A percentile compares a stretch with the other conserved stretches of the same genome.
Conservation (phyloP, 2,113 vertebrate species). For the Sylvia atricapilla region DNA sequence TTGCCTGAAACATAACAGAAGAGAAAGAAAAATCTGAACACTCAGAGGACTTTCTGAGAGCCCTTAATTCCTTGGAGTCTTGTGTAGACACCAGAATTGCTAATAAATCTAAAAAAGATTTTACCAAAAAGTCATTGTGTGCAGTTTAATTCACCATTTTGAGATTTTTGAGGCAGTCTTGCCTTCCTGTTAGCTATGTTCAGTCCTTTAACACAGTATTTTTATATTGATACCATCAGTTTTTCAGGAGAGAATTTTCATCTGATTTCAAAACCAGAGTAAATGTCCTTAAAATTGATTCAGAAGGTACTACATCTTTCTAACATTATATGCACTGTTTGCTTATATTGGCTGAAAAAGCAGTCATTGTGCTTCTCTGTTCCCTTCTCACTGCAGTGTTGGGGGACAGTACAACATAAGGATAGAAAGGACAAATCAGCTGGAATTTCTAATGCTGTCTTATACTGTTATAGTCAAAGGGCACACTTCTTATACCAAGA, state of each 20-base stretch:
- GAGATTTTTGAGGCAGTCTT: not conserved
- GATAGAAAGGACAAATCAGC: not conserved
- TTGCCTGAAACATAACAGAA: not conserved
- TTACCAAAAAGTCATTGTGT: not conserved
- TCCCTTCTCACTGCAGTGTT: accelerated
- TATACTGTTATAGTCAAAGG: not conserved
- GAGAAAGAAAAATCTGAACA: not conserved
- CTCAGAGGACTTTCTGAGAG: not conserved
- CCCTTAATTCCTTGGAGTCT: not conserved
- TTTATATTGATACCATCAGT: not conserved
- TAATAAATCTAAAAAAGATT: not conserved
- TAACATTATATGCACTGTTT: not conserved
- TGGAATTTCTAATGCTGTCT: not conserved
- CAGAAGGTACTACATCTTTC: not conserved
- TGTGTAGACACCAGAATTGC: not conserved
- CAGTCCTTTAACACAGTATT: not conserved
- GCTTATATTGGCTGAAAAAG: not conserved
- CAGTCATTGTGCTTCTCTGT: not conserved
- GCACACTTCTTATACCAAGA: not conserved
- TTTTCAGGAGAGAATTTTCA: not conserved
- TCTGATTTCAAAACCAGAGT: not conserved
- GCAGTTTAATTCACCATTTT: not conserved
- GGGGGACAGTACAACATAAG: not conserved
- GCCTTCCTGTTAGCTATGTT: not conserved
- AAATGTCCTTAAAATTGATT: not conserved